Conservation (phyloP, 2,113 vertebrate genomes). For the Notothenia rossii region DNA sequence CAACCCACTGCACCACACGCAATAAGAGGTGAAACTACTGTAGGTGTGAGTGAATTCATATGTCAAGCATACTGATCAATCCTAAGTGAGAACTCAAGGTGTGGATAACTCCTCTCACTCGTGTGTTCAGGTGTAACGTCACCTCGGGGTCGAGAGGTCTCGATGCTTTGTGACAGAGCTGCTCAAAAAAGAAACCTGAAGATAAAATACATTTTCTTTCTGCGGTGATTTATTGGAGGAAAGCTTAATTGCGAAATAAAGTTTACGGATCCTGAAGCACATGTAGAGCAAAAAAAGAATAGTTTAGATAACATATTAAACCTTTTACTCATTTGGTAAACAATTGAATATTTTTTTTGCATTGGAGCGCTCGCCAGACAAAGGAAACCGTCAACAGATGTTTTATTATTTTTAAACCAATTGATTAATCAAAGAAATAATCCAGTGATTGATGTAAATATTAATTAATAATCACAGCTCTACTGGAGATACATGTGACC, state of each 20-base stretch:
- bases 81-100: conserved; percentile 11
- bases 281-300: not conserved
- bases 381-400: too few species aligned
- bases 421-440: too few species aligned
- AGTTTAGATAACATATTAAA: too few species aligned
- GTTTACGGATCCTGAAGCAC: not conserved
- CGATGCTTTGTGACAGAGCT: not conserved
- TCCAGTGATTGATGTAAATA: too few species aligned
- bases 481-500: not conserved
- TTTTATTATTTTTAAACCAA: not conserved
- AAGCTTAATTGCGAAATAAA: not conserved
- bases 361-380: not conserved
- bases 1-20: too few species aligned
- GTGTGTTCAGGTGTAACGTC: conserved; percentile 27
- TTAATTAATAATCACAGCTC: not conserved
- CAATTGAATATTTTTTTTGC: not conserved
- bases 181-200: not conserved
- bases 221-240: not conserved
- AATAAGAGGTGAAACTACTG: not conserved
- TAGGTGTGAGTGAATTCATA: not conserved
- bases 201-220: not conserved
- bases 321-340: not conserved
- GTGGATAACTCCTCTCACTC: not conserved
- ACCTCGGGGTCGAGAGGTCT: conserved; percentile 33
- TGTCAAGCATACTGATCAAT: conserved; percentile 5